phyloP scores from a whole-genome alignment of 2,797 vertebrate genomes.

The Masticophis lateralis region DNA sequence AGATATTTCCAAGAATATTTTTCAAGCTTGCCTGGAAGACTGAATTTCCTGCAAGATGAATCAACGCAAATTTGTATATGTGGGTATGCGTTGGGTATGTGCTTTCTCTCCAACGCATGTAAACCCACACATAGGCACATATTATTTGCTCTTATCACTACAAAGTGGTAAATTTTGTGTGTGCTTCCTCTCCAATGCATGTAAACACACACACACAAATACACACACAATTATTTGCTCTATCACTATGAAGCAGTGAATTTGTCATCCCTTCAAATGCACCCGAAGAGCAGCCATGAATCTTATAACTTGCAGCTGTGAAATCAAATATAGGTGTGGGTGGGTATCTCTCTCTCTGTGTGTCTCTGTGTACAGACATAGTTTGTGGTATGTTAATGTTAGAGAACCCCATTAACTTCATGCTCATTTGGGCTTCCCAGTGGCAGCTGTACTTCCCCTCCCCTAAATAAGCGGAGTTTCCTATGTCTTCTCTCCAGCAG shows the following conservation, averaged over 20 bases:
- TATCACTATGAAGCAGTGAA: slow-evolving; percentile 88
- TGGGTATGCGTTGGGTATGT: no score
- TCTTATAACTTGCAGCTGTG: slow-evolving; percentile 86
- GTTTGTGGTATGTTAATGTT: neutral
- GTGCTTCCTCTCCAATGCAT: neutral
- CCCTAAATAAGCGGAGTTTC: slow-evolving; percentile 83
- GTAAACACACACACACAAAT: neutral
- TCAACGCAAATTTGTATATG: slow-evolving; percentile 68
- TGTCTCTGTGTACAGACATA: neutral
- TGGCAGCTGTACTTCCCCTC: slow-evolving; percentile 72
- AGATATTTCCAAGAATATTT: slow-evolving; percentile 68
- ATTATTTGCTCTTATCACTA: slow-evolving; percentile 78
- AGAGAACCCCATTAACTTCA: slow-evolving; percentile 52
- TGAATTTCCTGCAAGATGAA: slow-evolving; percentile 86
- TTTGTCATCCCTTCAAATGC: slow-evolving; percentile 88
- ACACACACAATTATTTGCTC: slow-evolving; percentile 67
- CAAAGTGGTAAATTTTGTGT: slow-evolving; percentile 85
- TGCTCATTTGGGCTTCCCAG: slow-evolving; percentile 76
- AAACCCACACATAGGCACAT: slow-evolving; percentile 44
- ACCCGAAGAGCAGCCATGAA: slow-evolving; percentile 84
- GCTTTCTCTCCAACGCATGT: neutral
- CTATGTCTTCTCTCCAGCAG: slow-evolving; percentile 77
- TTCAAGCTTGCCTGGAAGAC: slow-evolving; percentile 87
- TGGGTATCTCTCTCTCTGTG: neutral
- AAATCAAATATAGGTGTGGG: slow-evolving; percentile 58